phyloP scores from a whole-genome alignment of 1,140 invertebrate genomes.

The Drosophila micromelanica region DNA sequence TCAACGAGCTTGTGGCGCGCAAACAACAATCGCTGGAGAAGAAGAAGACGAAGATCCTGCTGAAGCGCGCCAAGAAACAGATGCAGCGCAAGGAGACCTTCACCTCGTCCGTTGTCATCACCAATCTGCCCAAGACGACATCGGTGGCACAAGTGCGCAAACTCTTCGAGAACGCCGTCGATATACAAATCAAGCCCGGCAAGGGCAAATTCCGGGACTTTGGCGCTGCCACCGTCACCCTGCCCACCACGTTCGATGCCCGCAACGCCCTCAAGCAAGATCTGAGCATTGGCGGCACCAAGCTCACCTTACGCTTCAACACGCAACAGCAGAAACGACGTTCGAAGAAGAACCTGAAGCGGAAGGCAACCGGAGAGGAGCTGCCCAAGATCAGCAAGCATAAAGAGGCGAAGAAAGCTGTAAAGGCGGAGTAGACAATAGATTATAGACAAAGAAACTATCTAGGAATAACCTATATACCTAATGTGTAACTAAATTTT shows the following conservation, averaged over 20 bases:
- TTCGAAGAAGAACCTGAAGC: conserved; percentile 42
- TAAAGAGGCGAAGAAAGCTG: conserved; percentile 12
- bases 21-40: conserved; percentile 69
- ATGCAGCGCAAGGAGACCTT: conserved; percentile 51
- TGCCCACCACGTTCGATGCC: conserved; percentile 72
- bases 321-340: conserved; percentile 46
- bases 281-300: conserved; percentile 54
- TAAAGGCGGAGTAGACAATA: not conserved
- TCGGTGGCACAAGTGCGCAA: conserved; percentile 63
- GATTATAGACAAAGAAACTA: not conserved
- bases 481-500: conserved; percentile 15
- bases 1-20: conserved; percentile 66
- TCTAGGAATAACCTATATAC: not conserved
- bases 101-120: conserved; percentile 72
- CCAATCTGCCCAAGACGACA: conserved; percentile 69
- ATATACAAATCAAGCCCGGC: conserved; percentile 73
- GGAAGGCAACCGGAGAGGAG: conserved; percentile 20
- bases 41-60: conserved; percentile 55
- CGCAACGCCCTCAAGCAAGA: conserved; percentile 64
- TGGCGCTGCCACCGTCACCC: conserved; percentile 68
- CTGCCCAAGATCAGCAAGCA: conserved; percentile 8
- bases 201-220: conserved; percentile 67
- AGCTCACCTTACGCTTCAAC: conserved; percentile 65
- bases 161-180: conserved; percentile 70
- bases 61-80: conserved; percentile 66